Conservation (phyloP, 2,797 vertebrate genomes). For the Helostoma temminkii region DNA sequence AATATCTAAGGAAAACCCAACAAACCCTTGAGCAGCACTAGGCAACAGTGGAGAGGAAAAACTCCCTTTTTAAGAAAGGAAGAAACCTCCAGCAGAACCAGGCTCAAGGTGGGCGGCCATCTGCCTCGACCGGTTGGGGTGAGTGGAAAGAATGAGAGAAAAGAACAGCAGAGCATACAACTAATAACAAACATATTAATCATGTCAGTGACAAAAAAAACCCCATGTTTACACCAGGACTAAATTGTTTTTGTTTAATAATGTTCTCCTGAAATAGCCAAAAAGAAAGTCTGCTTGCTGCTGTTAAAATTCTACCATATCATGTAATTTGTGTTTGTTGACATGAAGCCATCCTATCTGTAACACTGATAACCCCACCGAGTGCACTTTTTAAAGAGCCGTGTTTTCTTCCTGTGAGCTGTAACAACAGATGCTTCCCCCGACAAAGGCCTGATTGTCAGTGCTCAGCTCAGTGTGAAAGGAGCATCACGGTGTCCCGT, state of each 20-base stretch:
- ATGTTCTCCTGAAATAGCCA: background rate
- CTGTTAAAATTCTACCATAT: background rate
- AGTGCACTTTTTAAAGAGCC: constrained; percentile 45
- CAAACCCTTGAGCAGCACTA: no score
- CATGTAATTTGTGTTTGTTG: constrained; percentile 43
- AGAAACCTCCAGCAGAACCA: no score
- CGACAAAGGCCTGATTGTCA: constrained; percentile 77
- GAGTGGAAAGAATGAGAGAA: no score
- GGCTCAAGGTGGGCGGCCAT: no score
- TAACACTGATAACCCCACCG: constrained; percentile 60
- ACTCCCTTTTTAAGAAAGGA: no score
- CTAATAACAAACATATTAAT: background rate
- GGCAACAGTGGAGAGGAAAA: no score
- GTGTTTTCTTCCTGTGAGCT: constrained; percentile 68
- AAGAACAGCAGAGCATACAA: no score
- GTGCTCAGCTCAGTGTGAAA: constrained; percentile 77
- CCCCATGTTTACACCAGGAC: background rate
- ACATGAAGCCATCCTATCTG: constrained; percentile 45
- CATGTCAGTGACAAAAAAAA: constrained; percentile 1
- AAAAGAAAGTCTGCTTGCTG: background rate
- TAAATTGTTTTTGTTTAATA: background rate
- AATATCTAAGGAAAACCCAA: no score
- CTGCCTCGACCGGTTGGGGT: no score
- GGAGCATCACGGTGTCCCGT: constrained; percentile 67
- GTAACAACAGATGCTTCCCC: constrained; percentile 60